These are phyloP conservation scores for Papilio aristodemus DNA, from an alignment of 1,140 invertebrate species.

Conservation along the genomic window DNA sequence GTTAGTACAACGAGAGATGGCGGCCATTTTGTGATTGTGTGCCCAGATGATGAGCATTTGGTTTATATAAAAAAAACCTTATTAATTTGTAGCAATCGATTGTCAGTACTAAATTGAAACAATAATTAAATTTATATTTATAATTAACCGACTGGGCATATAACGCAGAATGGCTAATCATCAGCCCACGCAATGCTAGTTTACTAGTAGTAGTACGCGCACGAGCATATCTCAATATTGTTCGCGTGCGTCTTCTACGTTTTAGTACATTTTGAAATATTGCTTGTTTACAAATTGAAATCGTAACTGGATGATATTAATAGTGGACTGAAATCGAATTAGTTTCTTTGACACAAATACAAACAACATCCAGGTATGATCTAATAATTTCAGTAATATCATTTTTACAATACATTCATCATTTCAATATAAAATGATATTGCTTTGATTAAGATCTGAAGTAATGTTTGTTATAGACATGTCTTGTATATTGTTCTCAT, in stretches of 20 bases:
- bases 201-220: no score
- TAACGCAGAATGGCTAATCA: no score
- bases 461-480: neutral
- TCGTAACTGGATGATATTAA: neutral
- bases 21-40: constrained; percentile 4
- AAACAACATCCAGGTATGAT: neutral
- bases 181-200: no score
- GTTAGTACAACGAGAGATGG: neutral
- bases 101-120: no score
- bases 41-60: neutral
- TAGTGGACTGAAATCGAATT: neutral
- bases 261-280: no score
- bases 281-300: neutral
- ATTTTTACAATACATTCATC: neutral
- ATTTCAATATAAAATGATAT: neutral
- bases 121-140: no score
- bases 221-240: no score
- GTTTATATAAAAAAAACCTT: no score
- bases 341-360: neutral
- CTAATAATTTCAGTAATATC: neutral
- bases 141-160: no score
- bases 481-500: neutral
- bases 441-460: neutral
- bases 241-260: no score
- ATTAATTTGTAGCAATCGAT: no score